These are phyloP conservation scores for Spea hammondii DNA, from an alignment of 2,797 vertebrate genomes.

Conservation along the genomic window DNA sequence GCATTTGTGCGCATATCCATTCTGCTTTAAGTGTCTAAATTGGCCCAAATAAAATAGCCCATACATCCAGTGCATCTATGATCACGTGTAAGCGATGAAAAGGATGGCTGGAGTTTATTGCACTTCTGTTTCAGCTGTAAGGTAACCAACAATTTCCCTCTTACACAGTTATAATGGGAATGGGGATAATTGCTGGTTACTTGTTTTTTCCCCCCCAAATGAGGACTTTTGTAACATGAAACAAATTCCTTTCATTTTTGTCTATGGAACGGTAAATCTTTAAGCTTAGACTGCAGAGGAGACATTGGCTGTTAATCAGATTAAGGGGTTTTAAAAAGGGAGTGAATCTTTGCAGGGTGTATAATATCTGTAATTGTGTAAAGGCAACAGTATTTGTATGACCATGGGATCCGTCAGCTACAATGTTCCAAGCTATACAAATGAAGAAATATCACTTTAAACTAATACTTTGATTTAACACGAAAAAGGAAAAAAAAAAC, in stretches of 20 bases:
- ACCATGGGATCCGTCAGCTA: not conserved
- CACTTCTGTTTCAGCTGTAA: conserved; percentile 12
- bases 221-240: conserved; percentile 46
- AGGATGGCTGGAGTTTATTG: not conserved
- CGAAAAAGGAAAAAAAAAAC: no score
- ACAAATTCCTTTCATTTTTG: conserved; percentile 50
- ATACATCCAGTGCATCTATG: not conserved
- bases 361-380: conserved; percentile 8
- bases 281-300: conserved; percentile 24
- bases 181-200: conserved; percentile 39
- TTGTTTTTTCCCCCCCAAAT: conserved; percentile 27
- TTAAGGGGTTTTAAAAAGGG: conserved; percentile 18
- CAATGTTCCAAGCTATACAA: no score
- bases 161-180: conserved; percentile 37
- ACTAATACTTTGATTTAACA: no score
- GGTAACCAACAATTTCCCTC: conserved; percentile 33
- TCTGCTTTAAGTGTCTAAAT: not conserved
- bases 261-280: conserved; percentile 42
- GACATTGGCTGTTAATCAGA: conserved; percentile 38
- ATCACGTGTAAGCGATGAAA: not conserved
- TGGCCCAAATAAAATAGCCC: not conserved
- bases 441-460: no score
- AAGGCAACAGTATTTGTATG: not conserved
- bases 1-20: not conserved
- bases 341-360: conserved; percentile 23